A percentile compares a stretch with the other conserved stretches of the same genome.
Evolutionary conservation across 2,113 vertebrate genomes (phyloP).

Genomic region (Sinocyclocheilus anophthalmus): DNA sequence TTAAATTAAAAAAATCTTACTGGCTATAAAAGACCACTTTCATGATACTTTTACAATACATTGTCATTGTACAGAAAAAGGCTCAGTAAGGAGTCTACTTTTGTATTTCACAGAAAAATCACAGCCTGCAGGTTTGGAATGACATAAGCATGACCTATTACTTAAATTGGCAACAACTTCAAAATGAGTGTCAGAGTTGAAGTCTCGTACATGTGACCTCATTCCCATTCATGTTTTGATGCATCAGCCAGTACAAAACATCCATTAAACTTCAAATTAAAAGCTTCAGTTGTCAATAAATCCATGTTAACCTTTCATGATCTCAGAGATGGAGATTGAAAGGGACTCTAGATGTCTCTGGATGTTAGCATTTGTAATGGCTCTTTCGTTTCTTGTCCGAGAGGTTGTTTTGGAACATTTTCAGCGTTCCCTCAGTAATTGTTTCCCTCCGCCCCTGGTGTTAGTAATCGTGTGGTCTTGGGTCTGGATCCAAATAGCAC

Average conservation of each 20-base stretch:
- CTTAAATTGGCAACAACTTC: not conserved
- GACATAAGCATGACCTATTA: not conserved
- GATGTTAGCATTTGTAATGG: slow-evolving; percentile 27
- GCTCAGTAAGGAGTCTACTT: not conserved
- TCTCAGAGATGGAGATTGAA: slow-evolving; percentile 22
- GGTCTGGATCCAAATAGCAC: slow-evolving; percentile 8
- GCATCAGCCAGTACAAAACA: not conserved
- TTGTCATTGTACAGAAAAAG: no score
- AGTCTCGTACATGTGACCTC: not conserved
- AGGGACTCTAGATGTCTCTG: not conserved
- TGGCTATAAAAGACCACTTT: no score
- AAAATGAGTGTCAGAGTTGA: not conserved
- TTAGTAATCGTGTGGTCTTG: slow-evolving; percentile 20
- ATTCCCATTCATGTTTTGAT: not conserved
- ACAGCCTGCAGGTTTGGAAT: not conserved
- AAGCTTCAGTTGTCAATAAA: not conserved
- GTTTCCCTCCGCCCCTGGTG: slow-evolving; percentile 5
- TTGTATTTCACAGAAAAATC: not conserved
- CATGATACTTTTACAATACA: no score
- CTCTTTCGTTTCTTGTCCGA: slow-evolving; percentile 28
- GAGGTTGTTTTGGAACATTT: slow-evolving; percentile 27
- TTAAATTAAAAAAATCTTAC: no score
- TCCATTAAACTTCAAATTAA: not conserved
- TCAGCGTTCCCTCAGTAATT: slow-evolving; percentile 33
- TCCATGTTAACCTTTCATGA: not conserved